Conservation (phyloP, 1,140 invertebrate genomes). For the Sinonovacula constricta region DNA sequence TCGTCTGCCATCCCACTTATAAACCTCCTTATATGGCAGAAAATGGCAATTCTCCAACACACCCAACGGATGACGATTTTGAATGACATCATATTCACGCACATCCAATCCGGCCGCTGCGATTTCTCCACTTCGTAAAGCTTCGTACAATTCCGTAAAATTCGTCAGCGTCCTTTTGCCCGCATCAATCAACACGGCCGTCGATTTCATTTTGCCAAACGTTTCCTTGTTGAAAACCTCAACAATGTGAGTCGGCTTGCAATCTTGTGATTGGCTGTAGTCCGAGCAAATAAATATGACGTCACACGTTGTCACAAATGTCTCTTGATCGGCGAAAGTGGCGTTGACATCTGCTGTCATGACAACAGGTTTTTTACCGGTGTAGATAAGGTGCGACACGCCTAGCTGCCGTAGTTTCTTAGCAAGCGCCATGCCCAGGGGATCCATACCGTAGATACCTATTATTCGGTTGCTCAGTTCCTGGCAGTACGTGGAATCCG, state of each 20-base stretch:
- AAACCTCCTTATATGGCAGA: slow-evolving; percentile 41
- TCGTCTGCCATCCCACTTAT: slow-evolving; percentile 45
- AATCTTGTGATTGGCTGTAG: slow-evolving; percentile 41
- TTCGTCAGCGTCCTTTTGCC: slow-evolving; percentile 65
- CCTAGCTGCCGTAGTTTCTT: slow-evolving; percentile 84
- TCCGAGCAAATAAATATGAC: slow-evolving; percentile 70
- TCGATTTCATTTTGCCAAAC: slow-evolving; percentile 73
- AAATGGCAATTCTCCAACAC: slow-evolving; percentile 42
- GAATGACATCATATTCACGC: slow-evolving; percentile 50
- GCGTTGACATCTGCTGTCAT: slow-evolving; percentile 13
- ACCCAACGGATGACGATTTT: slow-evolving; percentile 31
- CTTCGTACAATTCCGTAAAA: slow-evolving; percentile 75
- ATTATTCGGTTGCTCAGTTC: slow-evolving; percentile 84
- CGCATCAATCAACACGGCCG: slow-evolving; percentile 77
- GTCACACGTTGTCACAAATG: slow-evolving; percentile 69
- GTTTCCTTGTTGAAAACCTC: slow-evolving; percentile 66
- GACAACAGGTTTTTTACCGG: slow-evolving; percentile 78
- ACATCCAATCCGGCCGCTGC: slow-evolving; percentile 66
- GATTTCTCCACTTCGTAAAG: slow-evolving; percentile 61
- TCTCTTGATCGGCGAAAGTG: slow-evolving; percentile 69
- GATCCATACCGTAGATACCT: slow-evolving; percentile 90
- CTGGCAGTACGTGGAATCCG: slow-evolving; percentile 16
- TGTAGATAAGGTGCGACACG: slow-evolving; percentile 83
- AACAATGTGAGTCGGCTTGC: slow-evolving; percentile 55
- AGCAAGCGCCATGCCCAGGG: slow-evolving; percentile 83